Base-by-base conservation (phyloP, 2,113 vertebrate species). In the Plestiodon gilberti region DNA sequence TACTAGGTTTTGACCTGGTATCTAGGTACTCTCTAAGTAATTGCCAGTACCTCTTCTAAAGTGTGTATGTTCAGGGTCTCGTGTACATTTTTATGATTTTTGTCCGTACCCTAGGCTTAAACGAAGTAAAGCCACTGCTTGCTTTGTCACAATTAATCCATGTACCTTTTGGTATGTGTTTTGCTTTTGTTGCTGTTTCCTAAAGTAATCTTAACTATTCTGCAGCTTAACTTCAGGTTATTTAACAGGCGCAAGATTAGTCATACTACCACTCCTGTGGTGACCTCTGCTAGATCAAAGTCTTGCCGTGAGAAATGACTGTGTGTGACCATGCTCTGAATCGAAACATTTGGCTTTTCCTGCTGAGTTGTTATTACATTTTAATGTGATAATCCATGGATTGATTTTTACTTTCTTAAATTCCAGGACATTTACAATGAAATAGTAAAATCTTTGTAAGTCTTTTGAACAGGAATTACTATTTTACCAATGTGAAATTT, bases 281-380 rank as follows among this genome's bases (percentile, higher is more conserved):
- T 79, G 82, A 76, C 84, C 2, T 90, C 61, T 52, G 90, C 90
- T 78, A 70, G 81, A 91, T 94, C 84, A 88, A 88, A 91, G 89
- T 77, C 85, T n/a, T 92, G 40, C 90, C 91, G 89, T 25, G 90
- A 76, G 64, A 38, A 89, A 0, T 87, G 85, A 43, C 77, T 88
- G 40, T 90, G 84, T 86, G 77, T 59, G 20, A 67, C 87, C 92
- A 91, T 93, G 73, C 81, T 92, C 69, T 75, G 92, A 87, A 93
- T 91, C 92, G 87, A 88, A 94, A 70, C 84, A 92, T 84, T 93
- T 90, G 85, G 82, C 89, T 90, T 93, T 90, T 77, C 78, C 88
- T 71, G 43, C 59, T 85, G 76, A 35, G 90, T 94, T 89, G 84
- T 82, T 86, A 70, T 85, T 84, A 83, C 84, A 86, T 86, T 81